Evolutionary conservation across 2,888 invertebrate genomes (phyloP).

Genomic region (Melieria omissa): DNA sequence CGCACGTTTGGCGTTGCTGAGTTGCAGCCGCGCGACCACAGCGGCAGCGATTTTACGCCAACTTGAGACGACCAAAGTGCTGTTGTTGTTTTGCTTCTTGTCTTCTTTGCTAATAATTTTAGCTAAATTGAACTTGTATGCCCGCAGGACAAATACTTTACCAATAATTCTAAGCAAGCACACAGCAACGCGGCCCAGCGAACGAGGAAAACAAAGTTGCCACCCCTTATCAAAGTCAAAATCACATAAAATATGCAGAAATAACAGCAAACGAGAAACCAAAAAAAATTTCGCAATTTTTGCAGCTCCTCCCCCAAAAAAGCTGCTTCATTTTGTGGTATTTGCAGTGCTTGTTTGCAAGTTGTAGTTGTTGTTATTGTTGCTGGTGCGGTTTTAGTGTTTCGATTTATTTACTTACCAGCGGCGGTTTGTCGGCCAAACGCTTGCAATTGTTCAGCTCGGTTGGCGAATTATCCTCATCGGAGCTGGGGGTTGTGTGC

Average conservation of each 20-base stretch:
- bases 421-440: slow-evolving; percentile 83
- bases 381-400: neutral
- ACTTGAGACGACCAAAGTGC: too few species aligned
- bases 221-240: slow-evolving; percentile 58
- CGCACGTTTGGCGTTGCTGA: too few species aligned
- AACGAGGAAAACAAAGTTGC: slow-evolving; percentile 1
- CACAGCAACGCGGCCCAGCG: neutral
- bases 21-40: too few species aligned
- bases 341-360: slow-evolving; percentile 20
- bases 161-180: slow-evolving; percentile 56
- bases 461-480: slow-evolving; percentile 88
- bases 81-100: neutral
- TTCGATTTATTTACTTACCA: slow-evolving; percentile 62
- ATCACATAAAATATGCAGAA: slow-evolving; percentile 40
- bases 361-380: slow-evolving; percentile 7
- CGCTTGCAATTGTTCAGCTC: slow-evolving; percentile 88
- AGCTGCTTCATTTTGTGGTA: slow-evolving; percentile 5
- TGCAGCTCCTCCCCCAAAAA: neutral
- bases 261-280: slow-evolving; percentile 27
- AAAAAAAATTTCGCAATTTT: slow-evolving; percentile 33
- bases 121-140: slow-evolving; percentile 1
- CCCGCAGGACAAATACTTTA: slow-evolving; percentile 41
- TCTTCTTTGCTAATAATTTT: slow-evolving; percentile 1
- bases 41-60: too few species aligned
- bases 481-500: slow-evolving; percentile 73